Evolutionary conservation across 2,888 invertebrate species (phyloP).

Genomic region (Drosophila eohydei): DNA sequence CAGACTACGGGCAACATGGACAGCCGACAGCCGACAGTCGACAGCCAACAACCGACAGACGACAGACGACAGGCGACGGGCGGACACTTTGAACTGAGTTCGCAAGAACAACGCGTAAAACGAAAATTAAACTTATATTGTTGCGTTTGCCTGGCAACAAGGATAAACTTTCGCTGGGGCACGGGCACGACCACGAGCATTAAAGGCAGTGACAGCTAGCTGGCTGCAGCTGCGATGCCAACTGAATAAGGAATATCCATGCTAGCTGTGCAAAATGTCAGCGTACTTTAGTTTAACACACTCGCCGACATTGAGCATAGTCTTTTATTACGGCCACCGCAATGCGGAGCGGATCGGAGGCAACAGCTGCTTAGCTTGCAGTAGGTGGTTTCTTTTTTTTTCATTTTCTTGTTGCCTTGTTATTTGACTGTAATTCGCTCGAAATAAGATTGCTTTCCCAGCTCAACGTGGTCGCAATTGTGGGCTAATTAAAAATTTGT

Average conservation of each 20-base stretch:
- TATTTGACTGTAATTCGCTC: slow-evolving; percentile 62
- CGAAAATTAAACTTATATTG: slow-evolving; percentile 80
- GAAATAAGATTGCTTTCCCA: slow-evolving; percentile 69
- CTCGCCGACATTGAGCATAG: slow-evolving; percentile 75
- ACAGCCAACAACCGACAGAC: neutral
- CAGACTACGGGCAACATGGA: neutral
- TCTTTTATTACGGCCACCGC: slow-evolving; percentile 68
- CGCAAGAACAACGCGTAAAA: slow-evolving; percentile 45
- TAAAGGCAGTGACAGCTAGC: slow-evolving; percentile 71
- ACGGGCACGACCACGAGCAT: slow-evolving; percentile 50
- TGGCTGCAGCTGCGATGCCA: slow-evolving; percentile 38
- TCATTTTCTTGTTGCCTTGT: slow-evolving; percentile 17
- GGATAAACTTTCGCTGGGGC: slow-evolving; percentile 65
- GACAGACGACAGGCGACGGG: slow-evolving; percentile 13
- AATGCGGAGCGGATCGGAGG: slow-evolving; percentile 27
- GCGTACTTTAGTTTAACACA: slow-evolving; percentile 74
- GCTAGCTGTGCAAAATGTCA: slow-evolving; percentile 65
- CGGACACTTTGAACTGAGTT: slow-evolving; percentile 62
- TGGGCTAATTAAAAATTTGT: slow-evolving; percentile 78
- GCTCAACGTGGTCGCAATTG: slow-evolving; percentile 65
- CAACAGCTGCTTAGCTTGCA: slow-evolving; percentile 73
- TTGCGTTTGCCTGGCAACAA: slow-evolving; percentile 63
- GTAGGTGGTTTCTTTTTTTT: slow-evolving; percentile 28
- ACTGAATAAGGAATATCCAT: slow-evolving; percentile 34
- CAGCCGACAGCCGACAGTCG: slow-evolving; percentile 14